Evolutionary conservation across 2,113 vertebrate genomes (phyloP).

Genomic region (Ailuropoda melanoleuca): DNA sequence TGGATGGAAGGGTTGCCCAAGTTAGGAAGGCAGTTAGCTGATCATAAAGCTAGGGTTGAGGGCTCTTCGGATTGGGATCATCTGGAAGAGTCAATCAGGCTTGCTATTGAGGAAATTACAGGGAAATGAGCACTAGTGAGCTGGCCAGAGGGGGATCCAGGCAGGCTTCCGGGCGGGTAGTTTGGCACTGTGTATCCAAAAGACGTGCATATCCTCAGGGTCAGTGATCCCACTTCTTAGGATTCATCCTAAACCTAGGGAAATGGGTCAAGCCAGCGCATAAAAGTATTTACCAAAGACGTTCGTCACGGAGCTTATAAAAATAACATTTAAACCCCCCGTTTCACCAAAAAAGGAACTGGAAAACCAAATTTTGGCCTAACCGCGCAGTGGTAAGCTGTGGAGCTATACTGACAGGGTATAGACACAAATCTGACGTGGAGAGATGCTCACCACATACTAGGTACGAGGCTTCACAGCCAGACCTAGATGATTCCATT

Average conservation of each 20-base stretch:
- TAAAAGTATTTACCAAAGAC: background rate
- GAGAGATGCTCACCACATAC: background rate
- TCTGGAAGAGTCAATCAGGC: background rate
- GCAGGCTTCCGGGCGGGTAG: background rate
- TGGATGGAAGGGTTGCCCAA: background rate
- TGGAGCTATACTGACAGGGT: background rate
- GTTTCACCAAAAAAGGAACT: background rate
- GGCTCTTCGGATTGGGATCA: background rate
- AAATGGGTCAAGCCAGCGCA: background rate
- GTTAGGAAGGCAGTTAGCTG: background rate
- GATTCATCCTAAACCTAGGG: background rate
- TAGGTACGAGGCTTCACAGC: background rate
- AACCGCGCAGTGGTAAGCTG: background rate
- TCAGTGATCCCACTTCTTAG: background rate
- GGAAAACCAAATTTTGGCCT: background rate
- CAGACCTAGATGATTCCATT: background rate
- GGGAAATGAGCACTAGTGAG: background rate
- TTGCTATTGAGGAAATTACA: background rate
- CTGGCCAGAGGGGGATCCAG: background rate
- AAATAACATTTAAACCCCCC: background rate
- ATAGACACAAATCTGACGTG: background rate
- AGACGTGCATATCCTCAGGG: background rate
- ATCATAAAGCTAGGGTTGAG: background rate
- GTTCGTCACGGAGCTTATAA: background rate
- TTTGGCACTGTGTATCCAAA: background rate